Base-by-base conservation (phyloP, 2,113 vertebrate species). In the Nothocercus julius region DNA sequence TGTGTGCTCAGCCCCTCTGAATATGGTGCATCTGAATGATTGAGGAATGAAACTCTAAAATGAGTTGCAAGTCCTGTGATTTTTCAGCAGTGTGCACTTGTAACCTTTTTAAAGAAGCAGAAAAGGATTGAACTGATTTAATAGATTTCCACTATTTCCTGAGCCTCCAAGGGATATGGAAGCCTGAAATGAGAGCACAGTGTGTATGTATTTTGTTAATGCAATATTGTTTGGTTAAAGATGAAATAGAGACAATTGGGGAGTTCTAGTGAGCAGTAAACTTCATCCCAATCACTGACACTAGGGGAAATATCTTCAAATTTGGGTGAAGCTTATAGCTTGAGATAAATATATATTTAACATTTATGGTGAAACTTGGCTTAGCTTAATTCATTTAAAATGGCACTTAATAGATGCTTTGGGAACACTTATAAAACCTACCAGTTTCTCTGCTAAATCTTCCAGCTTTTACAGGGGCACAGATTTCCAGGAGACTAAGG, bases 361-460 rank as follows among this genome's bases (percentile, higher is more conserved):
- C 75, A 83, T 82, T 90, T 87, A 74, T 36, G 9, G 27, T 80
- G 68, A 82, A 91, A 70, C 15, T 66, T 80, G 25, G 20, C 38
- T 47, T 77, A 72, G 13, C 8, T 93, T 90, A 87, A 87, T 87
- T 92, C 1, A 67, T 94, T 95, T 89, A 67, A 68, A 44, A 51
- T 92, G 30, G 19, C 45, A 30, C 25, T 59, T 80, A 91, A 64
- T 89, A n/a, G 13, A 44, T 85, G 30, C 51, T 93, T 24, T 86
- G 79, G 79, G 68, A 90, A 81, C 47, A 67, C 51, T 81, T 80
- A 58, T 9, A 77, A 90, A 92, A 86, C n/a, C 72, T 74, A 49
- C 28, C 8, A 1, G 70, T 89, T 91, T 75, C 20, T 64, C 17
- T 75, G 38, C n/a, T 81, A 84, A 90, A 85, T 92, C 64, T 85